Conservation (phyloP, 2,888 invertebrate genomes). For the Syrista parreyssii region DNA sequence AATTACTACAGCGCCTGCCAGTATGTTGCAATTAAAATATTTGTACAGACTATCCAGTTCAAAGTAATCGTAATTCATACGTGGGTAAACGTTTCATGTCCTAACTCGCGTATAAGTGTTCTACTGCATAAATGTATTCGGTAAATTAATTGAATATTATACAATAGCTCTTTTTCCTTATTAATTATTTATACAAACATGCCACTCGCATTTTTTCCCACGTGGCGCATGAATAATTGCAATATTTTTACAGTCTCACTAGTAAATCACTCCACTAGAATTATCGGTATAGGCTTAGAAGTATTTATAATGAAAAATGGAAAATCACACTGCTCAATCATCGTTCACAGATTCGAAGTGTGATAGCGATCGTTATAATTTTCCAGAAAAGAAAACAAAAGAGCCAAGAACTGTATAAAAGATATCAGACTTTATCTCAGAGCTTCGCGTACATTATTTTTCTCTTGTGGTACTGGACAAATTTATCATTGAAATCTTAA, state of each 20-base stretch:
- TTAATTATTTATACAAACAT: slow-evolving; percentile 6
- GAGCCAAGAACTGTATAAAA: background rate
- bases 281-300: background rate
- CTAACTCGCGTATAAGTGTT: no score
- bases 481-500: background rate
- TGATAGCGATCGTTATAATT: background rate
- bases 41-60: no score
- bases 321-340: background rate
- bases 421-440: background rate
- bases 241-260: background rate
- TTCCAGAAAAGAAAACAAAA: background rate
- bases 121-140: no score
- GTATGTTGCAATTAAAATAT: background rate
- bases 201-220: slow-evolving; percentile 9
- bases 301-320: background rate
- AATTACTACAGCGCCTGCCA: background rate
- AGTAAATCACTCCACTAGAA: background rate
- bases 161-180: background rate
- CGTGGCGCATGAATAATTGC: background rate
- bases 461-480: background rate
- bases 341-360: background rate
- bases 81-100: no score
- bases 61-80: no score
- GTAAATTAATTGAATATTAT: background rate
- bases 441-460: background rate